A percentile compares a stretch with the other conserved stretches of the same genome.
These are phyloP conservation scores for Tapera naevia DNA, from an alignment of 2,797 vertebrate species.

Conservation along the genomic window DNA sequence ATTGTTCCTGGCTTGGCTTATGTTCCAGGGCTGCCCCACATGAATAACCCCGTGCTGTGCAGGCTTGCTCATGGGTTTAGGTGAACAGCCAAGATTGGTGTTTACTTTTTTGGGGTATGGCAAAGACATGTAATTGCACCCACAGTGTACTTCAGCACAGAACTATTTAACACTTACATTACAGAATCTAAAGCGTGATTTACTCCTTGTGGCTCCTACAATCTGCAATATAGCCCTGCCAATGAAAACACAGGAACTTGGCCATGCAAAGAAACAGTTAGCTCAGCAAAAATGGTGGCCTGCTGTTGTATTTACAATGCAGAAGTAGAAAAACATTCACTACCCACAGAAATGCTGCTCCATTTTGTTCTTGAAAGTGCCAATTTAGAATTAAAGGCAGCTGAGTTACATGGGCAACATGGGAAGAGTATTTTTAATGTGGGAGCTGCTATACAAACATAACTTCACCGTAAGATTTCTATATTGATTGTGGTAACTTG, in stretches of 20 bases:
- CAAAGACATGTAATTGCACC: slow-evolving; percentile 17
- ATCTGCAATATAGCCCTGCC: slow-evolving; percentile 37
- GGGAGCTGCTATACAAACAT: background rate
- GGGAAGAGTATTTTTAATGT: slow-evolving; percentile 20
- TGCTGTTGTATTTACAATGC: slow-evolving; percentile 34
- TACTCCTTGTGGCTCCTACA: slow-evolving; percentile 54
- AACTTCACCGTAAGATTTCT: background rate
- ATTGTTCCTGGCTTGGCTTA: background rate
- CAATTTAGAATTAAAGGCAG: slow-evolving; percentile 51
- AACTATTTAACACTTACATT: slow-evolving; percentile 40
- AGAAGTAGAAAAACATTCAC: slow-evolving; percentile 37
- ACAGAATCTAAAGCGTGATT: slow-evolving; percentile 17
- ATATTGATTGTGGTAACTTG: background rate
- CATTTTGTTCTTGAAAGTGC: slow-evolving; percentile 42
- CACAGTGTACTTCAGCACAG: slow-evolving; percentile 10
- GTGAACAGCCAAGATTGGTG: background rate
- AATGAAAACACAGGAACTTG: slow-evolving; percentile 52
- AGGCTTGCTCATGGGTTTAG: background rate
- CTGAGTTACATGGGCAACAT: slow-evolving; percentile 5
- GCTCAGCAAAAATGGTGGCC: slow-evolving; percentile 49
- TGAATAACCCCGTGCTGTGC: background rate
- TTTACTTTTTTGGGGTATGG: slow-evolving; percentile 1
- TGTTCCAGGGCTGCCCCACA: background rate
- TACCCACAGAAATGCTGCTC: slow-evolving; percentile 52
- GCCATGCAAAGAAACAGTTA: slow-evolving; percentile 36